Evolutionary conservation across 2,113 vertebrate genomes (phyloP).

Genomic region (Caranx ignobilis): DNA sequence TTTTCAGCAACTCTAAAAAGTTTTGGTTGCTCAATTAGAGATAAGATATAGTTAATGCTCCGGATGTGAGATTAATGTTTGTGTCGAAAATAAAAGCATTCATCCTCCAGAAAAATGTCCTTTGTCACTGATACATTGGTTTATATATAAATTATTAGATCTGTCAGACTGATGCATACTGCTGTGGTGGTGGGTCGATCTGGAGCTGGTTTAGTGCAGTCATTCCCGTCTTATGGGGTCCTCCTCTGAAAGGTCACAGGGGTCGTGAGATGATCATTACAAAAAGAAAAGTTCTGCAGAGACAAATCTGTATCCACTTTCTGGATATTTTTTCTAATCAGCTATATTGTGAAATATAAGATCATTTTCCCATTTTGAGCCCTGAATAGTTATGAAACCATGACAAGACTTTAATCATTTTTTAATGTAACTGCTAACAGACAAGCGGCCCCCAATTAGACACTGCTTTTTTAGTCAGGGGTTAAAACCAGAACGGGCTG

Average conservation of each 20-base stretch:
- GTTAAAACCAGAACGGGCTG: neutral
- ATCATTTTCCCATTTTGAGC: neutral
- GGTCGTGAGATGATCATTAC: neutral
- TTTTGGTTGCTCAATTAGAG: slow-evolving; percentile 61
- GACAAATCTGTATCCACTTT: neutral
- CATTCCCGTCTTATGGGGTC: neutral
- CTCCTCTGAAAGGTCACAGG: neutral
- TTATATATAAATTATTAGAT: neutral
- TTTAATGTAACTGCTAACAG: neutral
- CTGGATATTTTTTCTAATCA: neutral
- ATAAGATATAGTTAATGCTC: slow-evolving; percentile 51
- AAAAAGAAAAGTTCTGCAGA: neutral
- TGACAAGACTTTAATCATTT: neutral
- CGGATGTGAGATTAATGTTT: slow-evolving; percentile 27
- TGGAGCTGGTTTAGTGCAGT: neutral
- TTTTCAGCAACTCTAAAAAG: slow-evolving; percentile 33
- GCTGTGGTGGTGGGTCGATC: neutral
- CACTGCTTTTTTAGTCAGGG: neutral
- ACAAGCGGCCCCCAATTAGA: neutral
- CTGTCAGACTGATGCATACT: no score
- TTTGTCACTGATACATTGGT: neutral
- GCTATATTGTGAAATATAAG: neutral
- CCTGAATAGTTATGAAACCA: neutral
- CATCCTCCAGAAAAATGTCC: neutral
- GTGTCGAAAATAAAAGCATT: neutral